phyloP scores from a whole-genome alignment of 2,113 vertebrate genomes.

The Catharus minimus region DNA sequence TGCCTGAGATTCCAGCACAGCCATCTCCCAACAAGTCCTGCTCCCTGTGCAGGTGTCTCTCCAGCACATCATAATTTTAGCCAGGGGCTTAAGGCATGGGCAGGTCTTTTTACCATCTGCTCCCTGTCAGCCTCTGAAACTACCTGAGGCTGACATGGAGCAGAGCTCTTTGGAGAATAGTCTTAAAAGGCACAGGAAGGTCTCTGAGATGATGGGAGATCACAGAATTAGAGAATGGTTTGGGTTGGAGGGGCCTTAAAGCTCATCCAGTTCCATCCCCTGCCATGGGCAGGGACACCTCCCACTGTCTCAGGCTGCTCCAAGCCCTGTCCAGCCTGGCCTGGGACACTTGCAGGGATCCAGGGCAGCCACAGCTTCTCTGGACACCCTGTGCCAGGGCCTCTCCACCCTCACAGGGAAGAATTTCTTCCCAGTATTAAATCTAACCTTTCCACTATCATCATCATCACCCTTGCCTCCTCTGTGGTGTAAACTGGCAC shows the following conservation, averaged over 20 bases:
- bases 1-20: background rate
- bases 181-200: background rate
- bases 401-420: fast-evolving
- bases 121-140: background rate
- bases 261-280: fast-evolving
- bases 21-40: background rate
- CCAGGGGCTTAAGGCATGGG: background rate
- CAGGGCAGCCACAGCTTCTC: background rate
- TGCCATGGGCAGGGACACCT: background rate
- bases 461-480: background rate
- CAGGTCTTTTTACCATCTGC: background rate
- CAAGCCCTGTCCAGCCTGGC: fast-evolving
- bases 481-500: background rate
- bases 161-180: background rate
- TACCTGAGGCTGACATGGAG: background rate
- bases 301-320: fast-evolving
- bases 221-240: background rate
- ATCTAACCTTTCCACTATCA: background rate
- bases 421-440: background rate
- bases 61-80: slow-evolving; percentile 1
- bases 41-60: background rate
- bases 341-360: background rate
- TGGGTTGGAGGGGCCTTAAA: background rate
- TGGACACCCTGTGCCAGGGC: background rate
- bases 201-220: background rate